A percentile compares a stretch with the other conserved stretches of the same genome.
Evolutionary conservation across 2,113 vertebrate genomes (phyloP).

Genomic region (Poeciliopsis turrubarensis): DNA sequence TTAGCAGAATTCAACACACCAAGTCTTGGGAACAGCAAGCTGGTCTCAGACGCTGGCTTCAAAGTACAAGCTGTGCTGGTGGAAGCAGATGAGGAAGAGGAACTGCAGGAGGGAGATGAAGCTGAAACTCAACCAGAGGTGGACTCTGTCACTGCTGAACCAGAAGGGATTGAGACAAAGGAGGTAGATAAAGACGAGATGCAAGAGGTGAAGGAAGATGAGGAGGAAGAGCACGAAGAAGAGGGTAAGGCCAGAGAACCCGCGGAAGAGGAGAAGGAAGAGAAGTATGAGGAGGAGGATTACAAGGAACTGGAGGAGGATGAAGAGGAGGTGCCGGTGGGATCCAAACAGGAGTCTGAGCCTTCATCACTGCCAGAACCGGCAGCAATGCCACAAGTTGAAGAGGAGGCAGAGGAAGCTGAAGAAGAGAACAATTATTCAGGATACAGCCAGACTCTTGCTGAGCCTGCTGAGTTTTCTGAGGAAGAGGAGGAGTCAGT

Average conservation of each 20-base stretch:
- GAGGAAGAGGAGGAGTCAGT: conserved; percentile 57
- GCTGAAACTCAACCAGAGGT: conserved; percentile 22
- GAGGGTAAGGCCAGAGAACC: neutral
- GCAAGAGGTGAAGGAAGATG: conserved; percentile 17
- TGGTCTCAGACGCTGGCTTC: conserved; percentile 56
- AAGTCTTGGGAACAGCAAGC: conserved; percentile 45
- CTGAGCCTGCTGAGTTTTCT: conserved; percentile 37
- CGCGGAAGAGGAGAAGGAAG: conserved; percentile 23
- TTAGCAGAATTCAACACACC: conserved; percentile 52
- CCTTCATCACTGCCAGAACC: conserved; percentile 17
- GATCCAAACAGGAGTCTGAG: conserved; percentile 32
- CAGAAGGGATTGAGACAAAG: conserved; percentile 27
- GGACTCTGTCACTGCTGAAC: conserved; percentile 16
- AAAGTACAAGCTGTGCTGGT: conserved; percentile 70
- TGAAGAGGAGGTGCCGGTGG: conserved; percentile 12
- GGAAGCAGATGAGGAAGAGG: conserved; percentile 66
- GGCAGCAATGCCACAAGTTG: conserved; percentile 31
- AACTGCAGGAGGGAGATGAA: conserved; percentile 25
- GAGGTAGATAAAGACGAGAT: conserved; percentile 29
- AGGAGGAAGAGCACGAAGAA: conserved; percentile 18
- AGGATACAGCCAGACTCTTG: conserved; percentile 31
- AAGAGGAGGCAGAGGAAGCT: conserved; percentile 41
- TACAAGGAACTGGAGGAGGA: conserved; percentile 17
- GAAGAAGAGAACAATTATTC: conserved; percentile 40
- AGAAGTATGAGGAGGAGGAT: conserved; percentile 22